Conservation (phyloP, 2,113 vertebrate genomes). For the Mola mola region DNA sequence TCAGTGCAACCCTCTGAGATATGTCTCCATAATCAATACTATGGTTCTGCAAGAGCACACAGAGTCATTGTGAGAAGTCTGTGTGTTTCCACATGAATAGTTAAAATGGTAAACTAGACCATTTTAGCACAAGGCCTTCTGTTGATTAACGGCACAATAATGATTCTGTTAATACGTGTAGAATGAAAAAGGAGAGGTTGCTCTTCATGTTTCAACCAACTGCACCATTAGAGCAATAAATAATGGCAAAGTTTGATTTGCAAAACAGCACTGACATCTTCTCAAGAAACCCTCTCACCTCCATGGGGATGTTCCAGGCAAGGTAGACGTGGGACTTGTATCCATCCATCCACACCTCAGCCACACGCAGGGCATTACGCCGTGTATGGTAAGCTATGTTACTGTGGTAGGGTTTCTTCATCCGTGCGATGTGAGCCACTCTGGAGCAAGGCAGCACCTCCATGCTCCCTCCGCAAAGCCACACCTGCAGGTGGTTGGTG, state of each 20-base stretch:
- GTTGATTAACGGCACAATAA: neutral
- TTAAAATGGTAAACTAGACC: neutral
- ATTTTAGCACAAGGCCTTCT: too few relatives aligned
- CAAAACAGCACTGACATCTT: neutral
- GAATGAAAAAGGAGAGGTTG: too few relatives aligned
- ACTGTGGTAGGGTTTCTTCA: slow-evolving; percentile 95
- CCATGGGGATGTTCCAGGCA: slow-evolving; percentile 96
- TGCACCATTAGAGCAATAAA: too few relatives aligned
- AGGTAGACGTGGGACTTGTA: slow-evolving; percentile 96
- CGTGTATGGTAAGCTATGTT: slow-evolving; percentile 96
- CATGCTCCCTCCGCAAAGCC: slow-evolving; percentile 98
- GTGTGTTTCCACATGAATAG: neutral
- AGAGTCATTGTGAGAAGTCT: neutral
- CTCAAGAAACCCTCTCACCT: slow-evolving; percentile 78
- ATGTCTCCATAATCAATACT: slow-evolving; percentile 97
- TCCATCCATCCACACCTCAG: slow-evolving; percentile 98
- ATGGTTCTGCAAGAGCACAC: slow-evolving; percentile 85
- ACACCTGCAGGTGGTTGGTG: slow-evolving; percentile 82
- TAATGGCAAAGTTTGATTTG: neutral
- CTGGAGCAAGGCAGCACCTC: slow-evolving; percentile 96
- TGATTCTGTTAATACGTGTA: neutral
- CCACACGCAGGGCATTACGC: slow-evolving; percentile 93
- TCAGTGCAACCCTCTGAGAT: slow-evolving; percentile 87
- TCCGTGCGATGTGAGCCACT: slow-evolving; percentile 94
- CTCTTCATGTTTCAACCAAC: too few relatives aligned